phyloP scores from a whole-genome alignment of 2,113 vertebrate species.

The Hippocampus mohnikei region DNA sequence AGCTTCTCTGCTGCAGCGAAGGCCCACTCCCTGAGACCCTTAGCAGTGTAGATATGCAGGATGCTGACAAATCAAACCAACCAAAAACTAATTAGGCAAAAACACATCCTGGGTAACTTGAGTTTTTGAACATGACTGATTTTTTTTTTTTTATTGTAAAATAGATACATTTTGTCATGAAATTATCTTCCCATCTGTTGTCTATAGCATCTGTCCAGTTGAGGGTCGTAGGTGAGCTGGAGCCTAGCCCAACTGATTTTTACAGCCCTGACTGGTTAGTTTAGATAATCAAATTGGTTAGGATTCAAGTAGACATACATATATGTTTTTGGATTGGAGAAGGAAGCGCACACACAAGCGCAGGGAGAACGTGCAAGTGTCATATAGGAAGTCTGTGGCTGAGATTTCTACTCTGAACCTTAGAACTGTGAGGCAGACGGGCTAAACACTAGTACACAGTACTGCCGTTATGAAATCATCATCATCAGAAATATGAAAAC shows the following conservation, averaged over 20 bases:
- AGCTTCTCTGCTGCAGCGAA: slow-evolving; percentile 81
- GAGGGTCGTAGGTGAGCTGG: no score
- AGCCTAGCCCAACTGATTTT: no score
- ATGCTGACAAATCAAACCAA: slow-evolving; percentile 63
- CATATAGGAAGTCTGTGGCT: neutral
- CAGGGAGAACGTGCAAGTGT: neutral
- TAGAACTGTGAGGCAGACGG: no score
- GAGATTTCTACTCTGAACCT: neutral
- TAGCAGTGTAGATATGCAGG: slow-evolving; percentile 84
- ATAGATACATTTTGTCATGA: neutral
- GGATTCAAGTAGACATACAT: no score
- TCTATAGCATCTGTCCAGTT: no score
- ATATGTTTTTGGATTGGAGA: no score
- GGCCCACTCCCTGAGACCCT: slow-evolving; percentile 78
- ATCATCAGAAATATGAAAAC: neutral
- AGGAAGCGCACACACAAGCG: no score
- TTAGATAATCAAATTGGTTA: no score
- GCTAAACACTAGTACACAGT: neutral
- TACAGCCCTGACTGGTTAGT: no score
- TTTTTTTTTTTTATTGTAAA: neutral
- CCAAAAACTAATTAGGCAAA: neutral
- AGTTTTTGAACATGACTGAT: neutral
- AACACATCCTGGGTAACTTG: neutral
- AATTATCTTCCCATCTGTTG: neutral
- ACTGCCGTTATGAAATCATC: neutral